Conservation (phyloP, 2,797 vertebrate species). For the Coccyzus lansbergi region DNA sequence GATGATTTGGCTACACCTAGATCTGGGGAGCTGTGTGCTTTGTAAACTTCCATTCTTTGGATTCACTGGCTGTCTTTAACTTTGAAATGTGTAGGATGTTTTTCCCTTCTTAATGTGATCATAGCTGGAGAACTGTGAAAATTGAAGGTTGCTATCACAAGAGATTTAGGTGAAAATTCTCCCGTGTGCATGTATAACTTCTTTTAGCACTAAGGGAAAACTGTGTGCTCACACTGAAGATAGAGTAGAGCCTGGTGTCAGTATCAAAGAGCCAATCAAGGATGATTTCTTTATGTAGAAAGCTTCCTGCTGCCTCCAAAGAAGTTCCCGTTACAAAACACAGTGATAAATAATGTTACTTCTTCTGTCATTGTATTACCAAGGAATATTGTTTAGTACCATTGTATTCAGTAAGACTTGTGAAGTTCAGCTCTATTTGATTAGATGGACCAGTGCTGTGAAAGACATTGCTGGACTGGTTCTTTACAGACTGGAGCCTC, state of each 20-base stretch:
- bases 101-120: background rate
- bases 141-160: background rate
- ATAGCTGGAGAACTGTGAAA: background rate
- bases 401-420: slow-evolving; percentile 50
- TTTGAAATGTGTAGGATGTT: background rate
- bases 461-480: slow-evolving; percentile 15
- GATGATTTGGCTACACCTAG: background rate
- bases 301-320: slow-evolving; percentile 60
- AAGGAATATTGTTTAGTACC: slow-evolving; percentile 54
- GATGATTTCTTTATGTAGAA: background rate
- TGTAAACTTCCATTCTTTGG: background rate
- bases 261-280: slow-evolving; percentile 37
- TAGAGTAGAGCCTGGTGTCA: slow-evolving; percentile 39
- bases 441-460: background rate
- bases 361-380: slow-evolving; percentile 66
- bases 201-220: background rate
- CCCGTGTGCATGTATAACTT: accelerated
- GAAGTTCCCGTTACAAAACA: slow-evolving; percentile 55
- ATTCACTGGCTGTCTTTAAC: background rate
- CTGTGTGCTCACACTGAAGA: background rate
- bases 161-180: background rate
- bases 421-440: slow-evolving; percentile 34
- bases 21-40: background rate
- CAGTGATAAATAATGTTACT: slow-evolving; percentile 74
- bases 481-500: slow-evolving; percentile 1